Percentiles rank a stretch among this genome's conserved stretches.
Evolutionary conservation across 2,888 invertebrate genomes (phyloP).

Genomic region (Dicyrtoma fusca): DNA sequence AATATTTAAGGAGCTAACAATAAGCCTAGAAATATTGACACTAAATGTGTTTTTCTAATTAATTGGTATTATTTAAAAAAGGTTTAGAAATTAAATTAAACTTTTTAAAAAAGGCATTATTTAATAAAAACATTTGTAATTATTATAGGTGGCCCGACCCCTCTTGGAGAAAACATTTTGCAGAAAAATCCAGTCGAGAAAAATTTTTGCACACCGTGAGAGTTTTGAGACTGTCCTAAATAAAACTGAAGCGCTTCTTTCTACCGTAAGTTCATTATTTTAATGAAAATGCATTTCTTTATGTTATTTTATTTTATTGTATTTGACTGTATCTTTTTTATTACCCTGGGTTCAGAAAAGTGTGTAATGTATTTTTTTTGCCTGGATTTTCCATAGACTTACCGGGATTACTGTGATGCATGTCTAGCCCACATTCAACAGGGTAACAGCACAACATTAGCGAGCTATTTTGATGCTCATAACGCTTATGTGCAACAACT

Average conservation of each 20-base stretch:
- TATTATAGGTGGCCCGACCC: slow-evolving; percentile 79
- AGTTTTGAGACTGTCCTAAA: slow-evolving; percentile 84
- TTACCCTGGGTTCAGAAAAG: too few relatives aligned
- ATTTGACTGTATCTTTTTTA: too few relatives aligned
- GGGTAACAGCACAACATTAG: slow-evolving; percentile 64
- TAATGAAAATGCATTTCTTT: too few relatives aligned
- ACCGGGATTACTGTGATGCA: slow-evolving; percentile 83
- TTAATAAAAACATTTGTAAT: too few relatives aligned
- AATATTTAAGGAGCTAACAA: too few relatives aligned
- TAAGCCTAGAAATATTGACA: too few relatives aligned
- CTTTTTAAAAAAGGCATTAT: too few relatives aligned
- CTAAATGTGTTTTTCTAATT: too few relatives aligned
- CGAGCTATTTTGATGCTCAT: slow-evolving; percentile 86
- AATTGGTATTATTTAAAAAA: too few relatives aligned
- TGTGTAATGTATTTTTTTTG: neutral
- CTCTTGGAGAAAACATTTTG: slow-evolving; percentile 85
- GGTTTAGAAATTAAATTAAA: too few relatives aligned
- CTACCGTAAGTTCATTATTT: slow-evolving; percentile 66
- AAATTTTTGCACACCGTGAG: slow-evolving; percentile 87
- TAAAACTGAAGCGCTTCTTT: slow-evolving; percentile 79
- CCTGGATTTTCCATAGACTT: too few relatives aligned
- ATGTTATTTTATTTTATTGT: too few relatives aligned
- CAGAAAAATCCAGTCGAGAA: slow-evolving; percentile 86
- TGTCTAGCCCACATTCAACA: slow-evolving; percentile 77
- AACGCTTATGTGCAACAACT: slow-evolving; percentile 92